phyloP scores from a whole-genome alignment of 2,888 invertebrate species.

The Pseudococcus viburni region DNA sequence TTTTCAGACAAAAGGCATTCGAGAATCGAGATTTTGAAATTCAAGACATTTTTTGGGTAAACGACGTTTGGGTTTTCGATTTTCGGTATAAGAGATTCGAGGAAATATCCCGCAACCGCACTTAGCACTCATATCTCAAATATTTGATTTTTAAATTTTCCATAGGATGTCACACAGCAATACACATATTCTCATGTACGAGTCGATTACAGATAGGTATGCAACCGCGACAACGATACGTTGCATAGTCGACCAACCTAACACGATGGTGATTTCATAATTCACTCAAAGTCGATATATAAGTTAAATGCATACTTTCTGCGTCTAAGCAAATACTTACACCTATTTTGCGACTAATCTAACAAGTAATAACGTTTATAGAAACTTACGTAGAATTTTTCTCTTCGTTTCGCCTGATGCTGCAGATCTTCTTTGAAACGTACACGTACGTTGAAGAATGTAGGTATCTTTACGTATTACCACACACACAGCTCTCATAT shows the following conservation, averaged over 20 bases:
- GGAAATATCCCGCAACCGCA: no score
- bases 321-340: neutral
- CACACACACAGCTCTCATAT: neutral
- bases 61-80: no score
- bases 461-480: neutral
- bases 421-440: neutral
- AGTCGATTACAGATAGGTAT: no score
- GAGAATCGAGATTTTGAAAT: no score
- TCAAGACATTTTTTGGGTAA: no score
- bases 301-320: neutral
- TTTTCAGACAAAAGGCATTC: no score
- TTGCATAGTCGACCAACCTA: neutral
- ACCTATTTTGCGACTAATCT: neutral
- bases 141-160: no score
- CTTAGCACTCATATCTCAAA: no score
- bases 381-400: conserved; percentile 33
- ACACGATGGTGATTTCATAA: neutral
- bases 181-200: no score
- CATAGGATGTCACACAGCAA: no score
- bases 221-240: no score
- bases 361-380: conserved; percentile 14
- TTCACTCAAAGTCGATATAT: conserved; percentile 1
- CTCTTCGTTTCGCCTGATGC: conserved; percentile 12
- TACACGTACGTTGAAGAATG: neutral
- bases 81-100: no score